Conservation (phyloP, 2,797 vertebrate genomes). For the Eulemur rubriventer region DNA sequence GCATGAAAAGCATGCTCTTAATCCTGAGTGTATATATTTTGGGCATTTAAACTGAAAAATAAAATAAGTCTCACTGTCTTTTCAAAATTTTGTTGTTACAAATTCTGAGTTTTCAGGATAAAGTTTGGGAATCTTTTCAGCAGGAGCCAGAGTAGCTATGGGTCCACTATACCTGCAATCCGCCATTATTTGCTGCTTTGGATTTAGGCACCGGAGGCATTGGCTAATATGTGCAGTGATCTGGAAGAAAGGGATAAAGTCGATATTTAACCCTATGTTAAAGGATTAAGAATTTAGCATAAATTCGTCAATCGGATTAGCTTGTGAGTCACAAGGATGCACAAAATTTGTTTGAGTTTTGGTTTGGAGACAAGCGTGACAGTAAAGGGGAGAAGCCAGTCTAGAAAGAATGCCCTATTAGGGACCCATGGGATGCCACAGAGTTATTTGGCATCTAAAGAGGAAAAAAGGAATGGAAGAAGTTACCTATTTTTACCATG, state of each 20-base stretch:
- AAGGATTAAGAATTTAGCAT: not conserved
- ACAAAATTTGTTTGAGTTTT: not conserved
- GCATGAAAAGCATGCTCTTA: not conserved
- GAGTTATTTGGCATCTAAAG: not conserved
- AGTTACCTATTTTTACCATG: not conserved
- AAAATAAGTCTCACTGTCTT: not conserved
- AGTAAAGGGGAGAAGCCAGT: not conserved
- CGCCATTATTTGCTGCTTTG: not conserved
- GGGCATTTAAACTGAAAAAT: not conserved
- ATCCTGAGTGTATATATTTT: not conserved
- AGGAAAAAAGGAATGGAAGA: not conserved
- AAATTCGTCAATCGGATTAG: not conserved
- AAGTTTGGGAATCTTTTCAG: not conserved
- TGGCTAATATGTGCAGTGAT: not conserved
- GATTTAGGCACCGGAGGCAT: not conserved
- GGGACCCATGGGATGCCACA: not conserved
- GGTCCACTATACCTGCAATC: not conserved
- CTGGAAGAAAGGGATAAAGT: not conserved
- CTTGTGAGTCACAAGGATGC: not conserved
- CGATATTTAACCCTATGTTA: not conserved
- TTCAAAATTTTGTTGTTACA: not conserved
- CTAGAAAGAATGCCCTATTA: not conserved
- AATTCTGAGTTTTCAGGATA: not conserved
- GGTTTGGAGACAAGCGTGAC: not conserved
- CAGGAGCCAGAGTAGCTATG: not conserved